phyloP scores from a whole-genome alignment of 1,140 invertebrate species.

The Pseudomyrmex gracilis region DNA sequence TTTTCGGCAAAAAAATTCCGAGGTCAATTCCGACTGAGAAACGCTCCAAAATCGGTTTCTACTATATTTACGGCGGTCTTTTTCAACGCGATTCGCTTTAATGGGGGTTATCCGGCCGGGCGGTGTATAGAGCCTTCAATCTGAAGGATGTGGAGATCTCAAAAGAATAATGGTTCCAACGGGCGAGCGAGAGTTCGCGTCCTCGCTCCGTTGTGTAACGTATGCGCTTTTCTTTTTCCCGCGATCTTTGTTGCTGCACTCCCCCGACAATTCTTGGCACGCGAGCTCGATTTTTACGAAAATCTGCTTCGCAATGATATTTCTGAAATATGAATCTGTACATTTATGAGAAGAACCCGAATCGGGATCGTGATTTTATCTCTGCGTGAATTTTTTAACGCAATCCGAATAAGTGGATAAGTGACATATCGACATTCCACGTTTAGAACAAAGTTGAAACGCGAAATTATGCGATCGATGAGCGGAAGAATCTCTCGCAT shows the following conservation, averaged over 20 bases:
- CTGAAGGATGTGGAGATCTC: constrained; percentile 21
- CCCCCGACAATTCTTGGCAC: constrained; percentile 14
- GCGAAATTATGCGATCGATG: not conserved
- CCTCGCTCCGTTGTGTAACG: constrained; percentile 16
- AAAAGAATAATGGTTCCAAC: constrained; percentile 63
- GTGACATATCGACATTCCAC: not conserved
- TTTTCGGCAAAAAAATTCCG: constrained; percentile 40
- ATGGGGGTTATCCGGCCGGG: constrained; percentile 64
- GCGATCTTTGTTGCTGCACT: constrained; percentile 31
- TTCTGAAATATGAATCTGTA: not conserved
- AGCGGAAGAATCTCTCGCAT: constrained; percentile 9
- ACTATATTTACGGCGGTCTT: constrained; percentile 63
- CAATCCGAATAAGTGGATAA: not conserved
- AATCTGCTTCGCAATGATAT: not conserved
- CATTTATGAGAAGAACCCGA: not conserved
- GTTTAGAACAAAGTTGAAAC: not conserved
- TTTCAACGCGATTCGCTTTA: constrained; percentile 72
- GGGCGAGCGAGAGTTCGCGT: constrained; percentile 31
- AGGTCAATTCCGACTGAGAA: constrained; percentile 61
- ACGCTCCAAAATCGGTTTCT: constrained; percentile 59
- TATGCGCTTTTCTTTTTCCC: constrained; percentile 40
- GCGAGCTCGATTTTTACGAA: not conserved
- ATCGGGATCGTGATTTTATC: too few species aligned
- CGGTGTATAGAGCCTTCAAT: constrained; percentile 43
- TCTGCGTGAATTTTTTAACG: not conserved